These are phyloP conservation scores for Atta colombica DNA, from an alignment of 1,140 invertebrate species.

Conservation along the genomic window DNA sequence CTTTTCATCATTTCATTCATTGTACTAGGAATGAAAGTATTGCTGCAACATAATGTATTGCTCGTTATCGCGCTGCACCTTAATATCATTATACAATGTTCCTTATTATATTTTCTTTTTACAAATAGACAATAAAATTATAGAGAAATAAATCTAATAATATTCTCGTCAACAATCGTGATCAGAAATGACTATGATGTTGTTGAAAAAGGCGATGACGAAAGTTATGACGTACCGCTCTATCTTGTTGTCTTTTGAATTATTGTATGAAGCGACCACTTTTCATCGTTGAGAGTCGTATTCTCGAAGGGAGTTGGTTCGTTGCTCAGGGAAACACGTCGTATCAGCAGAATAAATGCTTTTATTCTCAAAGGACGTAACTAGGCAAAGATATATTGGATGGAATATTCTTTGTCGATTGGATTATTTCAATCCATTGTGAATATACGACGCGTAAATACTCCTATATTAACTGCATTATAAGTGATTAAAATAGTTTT, in stretches of 20 bases:
- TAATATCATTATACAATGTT: slow-evolving; percentile 26
- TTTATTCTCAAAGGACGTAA: slow-evolving; percentile 52
- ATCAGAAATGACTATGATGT: background rate
- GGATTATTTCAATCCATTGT: slow-evolving; percentile 45
- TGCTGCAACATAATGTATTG: background rate
- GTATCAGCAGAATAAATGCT: slow-evolving; percentile 51
- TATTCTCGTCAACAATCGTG: background rate
- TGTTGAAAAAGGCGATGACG: background rate
- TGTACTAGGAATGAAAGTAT: slow-evolving; percentile 30
- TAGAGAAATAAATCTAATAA: slow-evolving; percentile 11
- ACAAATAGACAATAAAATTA: slow-evolving; percentile 29
- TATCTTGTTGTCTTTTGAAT: slow-evolving; percentile 64
- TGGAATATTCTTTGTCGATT: slow-evolving; percentile 67
- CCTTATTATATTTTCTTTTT: slow-evolving; percentile 19
- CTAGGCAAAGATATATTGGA: slow-evolving; percentile 59
- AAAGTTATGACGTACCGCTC: slow-evolving; percentile 15
- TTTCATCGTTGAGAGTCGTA: slow-evolving; percentile 69
- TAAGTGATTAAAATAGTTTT: background rate
- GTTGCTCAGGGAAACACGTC: slow-evolving; percentile 36
- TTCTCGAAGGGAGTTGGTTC: slow-evolving; percentile 44
- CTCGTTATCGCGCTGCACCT: slow-evolving; percentile 9
- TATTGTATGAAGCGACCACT: slow-evolving; percentile 67
- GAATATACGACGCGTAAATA: background rate
- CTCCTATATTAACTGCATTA: background rate
- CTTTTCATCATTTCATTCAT: slow-evolving; percentile 48